Base-by-base conservation (phyloP, 2,888 invertebrate genomes). In the Pandemis heparana region DNA sequence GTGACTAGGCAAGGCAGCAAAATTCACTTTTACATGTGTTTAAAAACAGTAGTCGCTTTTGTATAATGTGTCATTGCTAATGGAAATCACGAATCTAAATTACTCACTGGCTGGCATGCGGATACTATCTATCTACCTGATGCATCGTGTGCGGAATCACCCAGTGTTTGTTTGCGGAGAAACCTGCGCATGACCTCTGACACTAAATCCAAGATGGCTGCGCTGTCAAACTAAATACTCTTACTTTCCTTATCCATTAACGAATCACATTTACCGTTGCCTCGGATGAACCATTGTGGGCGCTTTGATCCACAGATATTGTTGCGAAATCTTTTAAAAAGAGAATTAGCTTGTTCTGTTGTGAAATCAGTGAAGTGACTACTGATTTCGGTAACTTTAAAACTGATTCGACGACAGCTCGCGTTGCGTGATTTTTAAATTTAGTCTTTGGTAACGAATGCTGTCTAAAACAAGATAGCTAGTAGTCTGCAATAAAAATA, bases 121-220 rank as follows among this genome's bases (percentile, higher is more conserved):
- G 64, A 73, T 61, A 61, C 51, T 46, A 59, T 56, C 65, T 41
- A n/a, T 46, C 23, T 39, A 48, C 32, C 39, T 23, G 46, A 63
- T 59, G 69, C 65, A 69, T 75, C 71, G 70, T 70, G 72, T 70
- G 70, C 69, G 70, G 67, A 89, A 87, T 87, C 85, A 86, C 83
- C 85, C 82, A 83, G 86, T 86, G 89, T 90, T 87, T 86, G 83
- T 83, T 83, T 80, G 83, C 83, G 85, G 91, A 85, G 91, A 91
- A 91, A 92, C 90, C 80, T 85, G 86, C 87, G 83, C 84, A 77
- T 86, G 87, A 92, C 89, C 93, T 92, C 82, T 93, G 92, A 89
- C 90, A 89, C 85, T 81, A 80, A 86, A 89, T 84, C 78, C 86
- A 92, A 92, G 86, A 92, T 92, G 92, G 91, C 89, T 79, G 87